Conservation (phyloP, 1,140 invertebrate species). For the Venustaconcha ellipsiformis region DNA sequence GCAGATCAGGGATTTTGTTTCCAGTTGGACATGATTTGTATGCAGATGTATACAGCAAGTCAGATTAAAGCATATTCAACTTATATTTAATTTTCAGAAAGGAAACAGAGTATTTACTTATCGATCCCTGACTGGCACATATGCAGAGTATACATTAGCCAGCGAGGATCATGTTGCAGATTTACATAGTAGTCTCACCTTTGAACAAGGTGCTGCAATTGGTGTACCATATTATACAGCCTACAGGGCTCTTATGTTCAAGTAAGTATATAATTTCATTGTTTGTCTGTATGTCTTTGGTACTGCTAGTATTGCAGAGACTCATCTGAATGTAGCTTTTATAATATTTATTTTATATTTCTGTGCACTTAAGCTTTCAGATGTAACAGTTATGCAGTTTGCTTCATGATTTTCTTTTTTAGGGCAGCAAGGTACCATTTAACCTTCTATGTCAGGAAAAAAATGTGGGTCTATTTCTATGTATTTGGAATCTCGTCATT, state of each 20-base stretch:
- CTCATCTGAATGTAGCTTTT: not conserved
- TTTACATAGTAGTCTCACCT: conserved; percentile 60
- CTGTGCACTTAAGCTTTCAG: too few species aligned
- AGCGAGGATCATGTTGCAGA: conserved; percentile 58
- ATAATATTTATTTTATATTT: too few species aligned
- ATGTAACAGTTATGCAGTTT: too few species aligned
- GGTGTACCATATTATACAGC: conserved; percentile 75
- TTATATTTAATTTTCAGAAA: conserved; percentile 57
- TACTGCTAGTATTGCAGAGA: not conserved
- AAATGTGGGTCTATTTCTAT: too few species aligned
- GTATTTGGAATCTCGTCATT: too few species aligned
- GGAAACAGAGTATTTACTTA: conserved; percentile 72
- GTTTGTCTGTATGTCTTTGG: not conserved
- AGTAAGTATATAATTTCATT: conserved; percentile 57
- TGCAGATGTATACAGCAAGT: too few species aligned
- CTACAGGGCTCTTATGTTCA: conserved; percentile 70
- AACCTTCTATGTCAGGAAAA: too few species aligned
- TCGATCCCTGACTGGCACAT: conserved; percentile 65
- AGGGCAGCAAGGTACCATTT: too few species aligned
- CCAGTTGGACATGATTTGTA: too few species aligned
- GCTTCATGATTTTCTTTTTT: too few species aligned
- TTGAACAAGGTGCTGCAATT: conserved; percentile 72
- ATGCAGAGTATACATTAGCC: conserved; percentile 71
- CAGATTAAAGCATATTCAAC: not conserved
- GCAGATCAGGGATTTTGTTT: too few species aligned